Evolutionary conservation across 2,797 vertebrate species (phyloP), one percentile per base, ranked within the genome.

Genomic region (Pogoniulus pusillus): DNA sequence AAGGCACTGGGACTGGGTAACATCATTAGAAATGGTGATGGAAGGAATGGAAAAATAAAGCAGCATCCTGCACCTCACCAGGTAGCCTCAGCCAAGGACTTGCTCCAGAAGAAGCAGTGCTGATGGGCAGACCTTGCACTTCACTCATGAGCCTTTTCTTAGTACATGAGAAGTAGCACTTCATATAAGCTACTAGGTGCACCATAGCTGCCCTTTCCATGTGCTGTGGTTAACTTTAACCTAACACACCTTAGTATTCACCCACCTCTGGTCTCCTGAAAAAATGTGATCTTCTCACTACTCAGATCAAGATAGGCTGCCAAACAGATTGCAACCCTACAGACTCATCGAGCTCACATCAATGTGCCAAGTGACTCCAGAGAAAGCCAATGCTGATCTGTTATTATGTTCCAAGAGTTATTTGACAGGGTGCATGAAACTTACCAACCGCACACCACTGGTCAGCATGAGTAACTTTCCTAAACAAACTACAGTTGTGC

Each of bases 201-300:
- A 26, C 30, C 41, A 74, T 15, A 80, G 45, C 34, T 68, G 41
- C 12, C 62, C 30, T 69, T 55, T 64, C 51, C 55, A 62, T 41
- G 45, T 0, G 0, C 45, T 32, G 15, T 58, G 32, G 32, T 60
- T 37, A 29, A 45, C 26, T 76, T 72, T 22, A 64, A 43, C 39
- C 39, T 65, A 70, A 60, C 1, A 4, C 0, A 0, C 41, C 54
- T 65, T 16, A 1, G 1, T 9, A 26, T 20, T 35, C 51, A 90
- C 55, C 17, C 51, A 84, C 13, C 15, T 62, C 64, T 54, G 19
- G 20, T 34, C 17, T 60, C 41, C 34, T 51, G 24, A 32, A 91
- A 23, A 63, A 39, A 6, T 4, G 10, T 17, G 20, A 41, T 32
- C n/a, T 32, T 65, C 57, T 55, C 53, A 55, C 12, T 13, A 29